phyloP scores from a whole-genome alignment of 37 sponge, comb jelly and placozoan species.

The Eunapius fragilis region DNA sequence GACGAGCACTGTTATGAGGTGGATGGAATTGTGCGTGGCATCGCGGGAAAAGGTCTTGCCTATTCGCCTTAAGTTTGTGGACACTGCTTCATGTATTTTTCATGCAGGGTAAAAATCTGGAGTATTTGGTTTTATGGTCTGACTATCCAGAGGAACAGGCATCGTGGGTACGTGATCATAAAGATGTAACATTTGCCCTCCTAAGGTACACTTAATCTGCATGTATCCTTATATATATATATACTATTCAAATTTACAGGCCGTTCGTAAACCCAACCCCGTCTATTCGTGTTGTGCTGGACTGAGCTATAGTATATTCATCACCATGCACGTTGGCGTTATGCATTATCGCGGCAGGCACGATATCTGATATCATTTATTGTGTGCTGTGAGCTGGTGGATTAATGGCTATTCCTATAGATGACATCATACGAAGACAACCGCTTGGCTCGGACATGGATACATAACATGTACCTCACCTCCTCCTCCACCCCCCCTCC shows the following conservation, averaged over 20 bases:
- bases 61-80: not conserved
- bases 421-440: too few relatives aligned
- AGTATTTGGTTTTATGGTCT: not conserved
- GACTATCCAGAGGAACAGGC: not conserved
- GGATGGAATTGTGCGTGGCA: not conserved
- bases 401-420: too few relatives aligned
- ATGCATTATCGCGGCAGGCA: not conserved
- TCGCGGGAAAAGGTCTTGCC: not conserved
- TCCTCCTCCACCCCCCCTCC: too few relatives aligned
- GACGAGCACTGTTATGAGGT: not conserved
- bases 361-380: too few relatives aligned
- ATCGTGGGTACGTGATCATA: not conserved
- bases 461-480: too few relatives aligned
- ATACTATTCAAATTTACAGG: not conserved
- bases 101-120: not conserved
- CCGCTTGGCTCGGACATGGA: too few relatives aligned
- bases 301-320: not conserved
- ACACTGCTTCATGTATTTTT: not conserved
- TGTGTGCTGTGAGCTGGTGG: too few relatives aligned
- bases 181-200: not conserved
- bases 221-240: not conserved
- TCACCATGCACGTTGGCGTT: conserved; percentile 15
- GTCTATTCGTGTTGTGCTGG: not conserved
- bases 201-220: not conserved
- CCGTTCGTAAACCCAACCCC: not conserved